Conservation (phyloP, 1,140 invertebrate genomes). For the Centruroides vittatus region DNA sequence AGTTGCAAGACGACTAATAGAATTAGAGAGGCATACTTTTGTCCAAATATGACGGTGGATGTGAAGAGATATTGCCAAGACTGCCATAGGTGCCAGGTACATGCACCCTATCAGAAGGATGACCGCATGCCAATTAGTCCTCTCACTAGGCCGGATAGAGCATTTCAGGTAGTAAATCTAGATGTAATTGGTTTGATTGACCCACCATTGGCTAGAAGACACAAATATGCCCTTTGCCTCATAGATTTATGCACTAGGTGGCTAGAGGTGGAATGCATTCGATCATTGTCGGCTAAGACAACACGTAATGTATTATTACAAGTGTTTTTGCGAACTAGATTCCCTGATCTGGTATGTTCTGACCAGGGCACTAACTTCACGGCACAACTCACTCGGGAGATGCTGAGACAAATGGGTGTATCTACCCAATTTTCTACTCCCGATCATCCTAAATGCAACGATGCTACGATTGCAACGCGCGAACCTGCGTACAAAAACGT, state of each 20-base stretch:
- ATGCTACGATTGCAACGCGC: too few relatives aligned
- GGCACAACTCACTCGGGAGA: not conserved
- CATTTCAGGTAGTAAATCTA: too few relatives aligned
- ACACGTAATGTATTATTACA: not conserved
- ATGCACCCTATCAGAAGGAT: too few relatives aligned
- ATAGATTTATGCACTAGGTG: not conserved
- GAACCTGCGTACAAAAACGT: too few relatives aligned
- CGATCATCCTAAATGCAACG: not conserved
- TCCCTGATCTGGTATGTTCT: not conserved
- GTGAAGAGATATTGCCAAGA: too few relatives aligned
- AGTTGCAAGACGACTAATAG: too few relatives aligned
- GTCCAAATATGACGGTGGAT: too few relatives aligned
- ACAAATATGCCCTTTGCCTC: not conserved
- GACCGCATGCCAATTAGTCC: too few relatives aligned
- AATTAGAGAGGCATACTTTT: too few relatives aligned
- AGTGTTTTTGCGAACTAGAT: not conserved
- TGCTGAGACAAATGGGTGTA: not conserved
- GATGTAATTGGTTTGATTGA: too few relatives aligned
- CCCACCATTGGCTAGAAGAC: not conserved
- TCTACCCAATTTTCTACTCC: not conserved
- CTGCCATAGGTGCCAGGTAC: too few relatives aligned
- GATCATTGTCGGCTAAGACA: not conserved
- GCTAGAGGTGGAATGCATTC: not conserved
- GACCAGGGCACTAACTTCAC: not conserved
- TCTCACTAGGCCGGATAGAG: too few relatives aligned